Evolutionary conservation across 2,113 vertebrate species (phyloP).

Genomic region (Hipposideros armiger): DNA sequence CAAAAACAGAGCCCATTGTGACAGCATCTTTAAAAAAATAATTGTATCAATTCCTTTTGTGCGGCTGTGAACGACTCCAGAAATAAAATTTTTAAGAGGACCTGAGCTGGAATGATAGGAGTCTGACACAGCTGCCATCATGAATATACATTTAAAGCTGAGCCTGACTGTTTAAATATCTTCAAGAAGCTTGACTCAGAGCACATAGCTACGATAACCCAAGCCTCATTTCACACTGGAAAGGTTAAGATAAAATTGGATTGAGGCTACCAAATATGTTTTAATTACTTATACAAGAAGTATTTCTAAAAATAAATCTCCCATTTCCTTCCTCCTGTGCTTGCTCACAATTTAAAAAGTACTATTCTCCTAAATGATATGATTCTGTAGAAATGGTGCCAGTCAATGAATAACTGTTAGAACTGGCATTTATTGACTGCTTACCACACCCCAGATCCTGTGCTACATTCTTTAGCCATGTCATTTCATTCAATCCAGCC

Average conservation of each 20-base stretch:
- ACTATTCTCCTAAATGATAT: neutral
- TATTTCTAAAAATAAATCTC: constrained; percentile 12
- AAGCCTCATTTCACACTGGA: neutral
- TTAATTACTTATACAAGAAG: neutral
- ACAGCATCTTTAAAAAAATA: constrained; percentile 91
- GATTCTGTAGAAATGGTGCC: neutral
- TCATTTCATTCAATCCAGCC: neutral
- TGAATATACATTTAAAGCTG: neutral
- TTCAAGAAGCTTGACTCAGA: neutral
- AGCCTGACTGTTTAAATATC: neutral
- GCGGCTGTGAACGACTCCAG: neutral
- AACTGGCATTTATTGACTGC: neutral
- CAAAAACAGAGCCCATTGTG: constrained; percentile 98
- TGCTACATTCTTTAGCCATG: neutral
- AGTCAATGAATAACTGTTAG: neutral
- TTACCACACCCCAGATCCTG: neutral
- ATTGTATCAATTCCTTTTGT: neutral
- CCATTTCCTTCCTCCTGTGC: neutral
- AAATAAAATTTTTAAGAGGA: neutral
- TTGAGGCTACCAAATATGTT: neutral
- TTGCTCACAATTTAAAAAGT: constrained; percentile 16
- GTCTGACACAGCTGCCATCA: too few species aligned
- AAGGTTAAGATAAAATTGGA: neutral
- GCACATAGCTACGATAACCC: neutral
- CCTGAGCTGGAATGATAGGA: neutral